Evolutionary conservation across 2,797 vertebrate genomes (phyloP), one percentile per base, ranked within the genome.

Genomic region (Philypnodon macrostomus): DNA sequence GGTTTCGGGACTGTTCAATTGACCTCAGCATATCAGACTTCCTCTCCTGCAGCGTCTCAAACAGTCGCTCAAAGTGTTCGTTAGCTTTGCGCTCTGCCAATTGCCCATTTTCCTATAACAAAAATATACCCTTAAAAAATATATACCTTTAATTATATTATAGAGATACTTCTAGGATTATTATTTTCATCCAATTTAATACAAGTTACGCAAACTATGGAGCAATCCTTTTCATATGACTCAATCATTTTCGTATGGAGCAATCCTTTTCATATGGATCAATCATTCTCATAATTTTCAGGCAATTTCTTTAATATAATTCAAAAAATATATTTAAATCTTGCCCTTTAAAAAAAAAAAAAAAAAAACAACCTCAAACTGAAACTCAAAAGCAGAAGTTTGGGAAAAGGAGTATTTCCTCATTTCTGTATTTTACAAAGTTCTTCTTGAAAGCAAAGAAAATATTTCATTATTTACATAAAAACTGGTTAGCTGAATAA

Each of bases 31-130:
- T 92, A 73, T 92, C 92, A 0, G 83, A 83, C 60, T 92, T 94
- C 65, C 92, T 90, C 73, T 97, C 94, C 73, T 95, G 92, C 44
- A 99, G 86, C 11, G 94, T 84, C 67, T 92, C 85, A 64, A 87
- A 93, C 24, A 99, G 86, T 49, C 88, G 92, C 47, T 95, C 93
- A 80, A 98, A 98, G 73, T 93, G 93, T 51, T 90, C 89, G 1
- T 84, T 79, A 39, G 93, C 94, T 60, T 53, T 89, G 51, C 91
- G 88, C 84, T 95, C 92, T 0, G 95, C 92, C 38, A 88, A 75
- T 76, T 95, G 93, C 7, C 95, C 93, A 38, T 98, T 92, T 58
- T 90, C 90, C 88, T 90, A 42, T 12, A 32, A 39, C 3, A 10
- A 34, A 4, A 34, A 17, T 14, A 40, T 4, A 39, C 3, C 2